Evolutionary conservation across 92 coral and sea anemone genomes (phyloP), one percentile per base, ranked within the genome.

Genomic region (Epizoanthus stellaris): DNA sequence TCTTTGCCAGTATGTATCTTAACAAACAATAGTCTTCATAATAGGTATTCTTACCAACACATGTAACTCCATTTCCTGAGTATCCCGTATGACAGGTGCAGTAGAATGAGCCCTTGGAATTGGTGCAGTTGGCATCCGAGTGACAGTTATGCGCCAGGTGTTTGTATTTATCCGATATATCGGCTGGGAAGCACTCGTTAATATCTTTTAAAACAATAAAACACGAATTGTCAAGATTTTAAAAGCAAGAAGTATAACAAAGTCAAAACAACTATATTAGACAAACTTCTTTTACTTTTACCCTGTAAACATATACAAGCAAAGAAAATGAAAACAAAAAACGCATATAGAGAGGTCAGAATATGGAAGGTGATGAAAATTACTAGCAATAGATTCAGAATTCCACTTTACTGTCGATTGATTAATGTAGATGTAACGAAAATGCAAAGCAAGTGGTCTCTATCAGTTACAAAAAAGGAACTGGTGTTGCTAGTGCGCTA

Each of bases 21-120:
- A 68, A 38, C 2, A 0, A 3, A 67, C 14, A 11, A 64, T 39
- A 16, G 10, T 70, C 9, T 19, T 63, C 68, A 63, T 19, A 19
- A 6, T 19, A 25, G n/a, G 14, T 63, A 30, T 13, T 21, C 86
- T 67, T 86, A 89, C 92, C 92, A 13, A 73, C 60, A 59, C 95
- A 92, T 17, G 84, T 79, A 25, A 93, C 95, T 21, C 98, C 98
- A 87, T 92, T 68, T 76, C 98, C 98, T 57, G 95, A 90, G 74
- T 85, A 94, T 9, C 98, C 98, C 52, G 66, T 43, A 39, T 82
- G 89, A 83, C 98, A 92, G 63, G 89, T 90, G 76, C 98, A 94
- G 89, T 81, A 88, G 87, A 92, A 94, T 73, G 95, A 92, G 74
- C 98, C 95, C 80, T 89, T 86, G 87, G 95, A 85, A 88, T 94